Evolutionary conservation across 2,888 invertebrate species (phyloP), one percentile per base, ranked within the genome.

Genomic region (Escarpia spicata): DNA sequence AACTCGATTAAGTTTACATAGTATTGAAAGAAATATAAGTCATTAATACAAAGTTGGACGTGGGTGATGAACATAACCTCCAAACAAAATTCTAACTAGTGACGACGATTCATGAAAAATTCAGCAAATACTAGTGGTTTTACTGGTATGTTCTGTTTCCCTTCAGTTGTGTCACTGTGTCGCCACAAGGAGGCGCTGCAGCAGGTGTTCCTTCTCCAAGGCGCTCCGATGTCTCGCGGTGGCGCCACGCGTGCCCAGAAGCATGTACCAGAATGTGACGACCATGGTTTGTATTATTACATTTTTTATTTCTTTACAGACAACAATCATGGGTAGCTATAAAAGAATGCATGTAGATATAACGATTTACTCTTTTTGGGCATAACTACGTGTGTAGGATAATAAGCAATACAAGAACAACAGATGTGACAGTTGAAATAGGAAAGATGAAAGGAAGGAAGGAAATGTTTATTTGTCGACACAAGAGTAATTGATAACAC

Each of bases 141-240:
- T 75, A 75, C 19, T 26, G n/a, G n/a, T 4, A 75, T 60, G 19
- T 75, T 26, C 75, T 26, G 75, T 52, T 75, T 26, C 75, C 26
- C 75, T 75, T 26, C 26, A 75, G 75, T 75, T 15, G 26, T 75
- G 75, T 75, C 75, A 75, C 26, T 75, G 75, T 75, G 75, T 75
- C 75, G 26, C 75, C 75, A 75, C 75, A 75, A 75, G 75, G 75
- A 75, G 75, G 75, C 75, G 75, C 75, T 75, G 75, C 19, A 75
- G 19, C 75, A 75, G 75, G n/a, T 75, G 75, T 75, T 75, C 19
- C 75, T 75, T 19, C 75, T 75, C n/a, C 75, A 75, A 26, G 75
- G n/a, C n/a, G 75, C 75, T 6, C 52, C 52, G 15, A 52, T 52
- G 52, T 12, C 52, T 52, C 52, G 52, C 9, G 52, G 52, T 52